These are phyloP conservation scores for Acleris laterana DNA, from an alignment of 2,888 invertebrate species.

Conservation along the genomic window DNA sequence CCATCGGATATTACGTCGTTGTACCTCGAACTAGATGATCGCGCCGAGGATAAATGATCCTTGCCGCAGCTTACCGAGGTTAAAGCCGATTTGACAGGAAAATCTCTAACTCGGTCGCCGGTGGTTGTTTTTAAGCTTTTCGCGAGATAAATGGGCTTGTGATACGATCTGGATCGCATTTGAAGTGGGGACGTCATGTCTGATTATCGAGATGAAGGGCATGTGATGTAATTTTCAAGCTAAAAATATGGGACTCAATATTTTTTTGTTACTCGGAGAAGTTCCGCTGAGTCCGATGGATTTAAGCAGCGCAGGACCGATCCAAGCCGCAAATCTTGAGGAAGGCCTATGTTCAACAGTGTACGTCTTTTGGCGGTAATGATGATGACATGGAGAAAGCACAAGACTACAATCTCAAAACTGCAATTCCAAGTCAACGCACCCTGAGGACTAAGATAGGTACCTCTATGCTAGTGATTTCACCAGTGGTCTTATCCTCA, in stretches of 20 bases:
- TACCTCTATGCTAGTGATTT: too few relatives aligned
- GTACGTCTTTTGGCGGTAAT: too few relatives aligned
- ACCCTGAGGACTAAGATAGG: too few relatives aligned
- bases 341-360: too few relatives aligned
- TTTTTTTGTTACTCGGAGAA: not conserved
- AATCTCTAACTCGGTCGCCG: slow-evolving; percentile 42
- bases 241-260: not conserved
- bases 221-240: not conserved
- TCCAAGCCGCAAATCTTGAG: too few relatives aligned
- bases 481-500: too few relatives aligned
- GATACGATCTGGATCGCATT: slow-evolving; percentile 13
- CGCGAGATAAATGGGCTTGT: slow-evolving; percentile 23
- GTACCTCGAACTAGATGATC: slow-evolving; percentile 31
- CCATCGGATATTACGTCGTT: slow-evolving; percentile 63
- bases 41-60: slow-evolving; percentile 49
- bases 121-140: slow-evolving; percentile 27
- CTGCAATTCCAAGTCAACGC: too few relatives aligned
- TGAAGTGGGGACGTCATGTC: slow-evolving; percentile 11
- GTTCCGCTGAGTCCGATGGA: too few relatives aligned
- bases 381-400: too few relatives aligned
- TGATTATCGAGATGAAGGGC: not conserved
- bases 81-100: slow-evolving; percentile 45
- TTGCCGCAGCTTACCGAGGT: slow-evolving; percentile 46
- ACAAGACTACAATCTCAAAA: too few relatives aligned
- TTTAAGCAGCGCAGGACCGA: too few relatives aligned